phyloP scores from a whole-genome alignment of 1,140 invertebrate genomes.

The Scaptomyza graminum region DNA sequence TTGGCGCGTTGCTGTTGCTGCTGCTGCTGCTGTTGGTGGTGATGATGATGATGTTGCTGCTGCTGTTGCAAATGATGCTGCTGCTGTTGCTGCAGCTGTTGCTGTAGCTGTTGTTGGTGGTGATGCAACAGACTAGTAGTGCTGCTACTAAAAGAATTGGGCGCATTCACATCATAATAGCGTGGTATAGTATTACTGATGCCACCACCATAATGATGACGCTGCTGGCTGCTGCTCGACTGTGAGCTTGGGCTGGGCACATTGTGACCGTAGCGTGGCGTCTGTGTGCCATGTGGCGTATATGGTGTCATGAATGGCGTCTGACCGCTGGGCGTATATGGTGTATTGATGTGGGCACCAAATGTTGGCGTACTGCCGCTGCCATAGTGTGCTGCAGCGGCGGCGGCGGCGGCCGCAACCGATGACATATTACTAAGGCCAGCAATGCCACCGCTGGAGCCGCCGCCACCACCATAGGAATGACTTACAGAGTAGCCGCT shows the following conservation, averaged over 20 bases:
- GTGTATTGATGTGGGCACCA: slow-evolving; percentile 86
- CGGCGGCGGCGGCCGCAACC: slow-evolving; percentile 71
- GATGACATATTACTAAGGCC: not conserved
- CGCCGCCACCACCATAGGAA: slow-evolving; percentile 80
- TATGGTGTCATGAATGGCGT: slow-evolving; percentile 96
- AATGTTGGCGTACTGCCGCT: slow-evolving; percentile 78
- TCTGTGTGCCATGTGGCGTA: slow-evolving; percentile 88
- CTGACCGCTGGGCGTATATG: slow-evolving; percentile 94
- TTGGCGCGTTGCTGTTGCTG: slow-evolving; percentile 31
- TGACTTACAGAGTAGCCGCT: slow-evolving; percentile 87
- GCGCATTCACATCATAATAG: slow-evolving; percentile 47
- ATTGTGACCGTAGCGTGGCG: slow-evolving; percentile 87
- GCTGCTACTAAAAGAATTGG: slow-evolving; percentile 24
- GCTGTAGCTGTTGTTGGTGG: not conserved
- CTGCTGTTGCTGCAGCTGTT: slow-evolving; percentile 12
- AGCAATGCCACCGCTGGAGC: slow-evolving; percentile 82
- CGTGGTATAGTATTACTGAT: slow-evolving; percentile 62
- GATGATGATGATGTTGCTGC: slow-evolving; percentile 54
- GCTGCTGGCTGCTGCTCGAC: slow-evolving; percentile 83
- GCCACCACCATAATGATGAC: slow-evolving; percentile 55
- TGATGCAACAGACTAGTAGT: slow-evolving; percentile 34
- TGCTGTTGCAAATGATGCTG: slow-evolving; percentile 50
- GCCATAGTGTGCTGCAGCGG: slow-evolving; percentile 85
- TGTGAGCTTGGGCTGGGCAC: slow-evolving; percentile 85
- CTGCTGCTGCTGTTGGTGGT: slow-evolving; percentile 56